Conservation (phyloP, 2,113 vertebrate species). For the Apus apus region DNA sequence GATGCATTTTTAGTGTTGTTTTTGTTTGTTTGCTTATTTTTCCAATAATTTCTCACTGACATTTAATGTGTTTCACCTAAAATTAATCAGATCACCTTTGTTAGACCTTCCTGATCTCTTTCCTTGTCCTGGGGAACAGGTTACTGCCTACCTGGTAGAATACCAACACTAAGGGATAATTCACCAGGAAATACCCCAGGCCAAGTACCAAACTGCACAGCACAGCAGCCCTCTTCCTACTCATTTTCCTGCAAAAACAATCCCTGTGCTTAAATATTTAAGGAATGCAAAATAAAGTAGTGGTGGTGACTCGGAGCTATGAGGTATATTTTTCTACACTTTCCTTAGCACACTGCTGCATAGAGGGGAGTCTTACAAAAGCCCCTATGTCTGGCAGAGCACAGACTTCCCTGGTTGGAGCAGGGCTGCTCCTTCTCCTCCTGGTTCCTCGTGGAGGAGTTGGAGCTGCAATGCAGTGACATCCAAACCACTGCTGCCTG, state of each 20-base stretch:
- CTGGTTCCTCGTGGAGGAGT: neutral
- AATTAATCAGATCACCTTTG: neutral
- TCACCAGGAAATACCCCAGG: conserved; percentile 37
- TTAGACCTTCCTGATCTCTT: neutral
- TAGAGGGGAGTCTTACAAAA: neutral
- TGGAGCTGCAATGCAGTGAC: neutral
- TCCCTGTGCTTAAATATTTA: conserved; percentile 51
- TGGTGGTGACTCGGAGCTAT: conserved; percentile 12
- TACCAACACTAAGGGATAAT: neutral
- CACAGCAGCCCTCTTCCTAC: conserved; percentile 32
- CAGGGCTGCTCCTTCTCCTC: neutral
- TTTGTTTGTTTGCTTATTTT: neutral
- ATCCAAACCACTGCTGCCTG: neutral
- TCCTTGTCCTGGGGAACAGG: neutral
- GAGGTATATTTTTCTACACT: conserved; percentile 24
- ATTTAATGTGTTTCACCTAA: neutral
- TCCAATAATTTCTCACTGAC: neutral
- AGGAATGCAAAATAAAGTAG: conserved; percentile 50
- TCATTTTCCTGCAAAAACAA: conserved; percentile 55
- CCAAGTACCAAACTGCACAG: neutral
- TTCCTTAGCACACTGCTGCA: neutral
- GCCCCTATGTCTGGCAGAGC: neutral
- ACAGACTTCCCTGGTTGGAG: neutral
- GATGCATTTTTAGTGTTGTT: neutral
- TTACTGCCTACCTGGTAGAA: neutral